Evolutionary conservation across 2,797 vertebrate genomes (phyloP), one percentile per base, ranked within the genome.

Genomic region (Borostomias antarcticus): DNA sequence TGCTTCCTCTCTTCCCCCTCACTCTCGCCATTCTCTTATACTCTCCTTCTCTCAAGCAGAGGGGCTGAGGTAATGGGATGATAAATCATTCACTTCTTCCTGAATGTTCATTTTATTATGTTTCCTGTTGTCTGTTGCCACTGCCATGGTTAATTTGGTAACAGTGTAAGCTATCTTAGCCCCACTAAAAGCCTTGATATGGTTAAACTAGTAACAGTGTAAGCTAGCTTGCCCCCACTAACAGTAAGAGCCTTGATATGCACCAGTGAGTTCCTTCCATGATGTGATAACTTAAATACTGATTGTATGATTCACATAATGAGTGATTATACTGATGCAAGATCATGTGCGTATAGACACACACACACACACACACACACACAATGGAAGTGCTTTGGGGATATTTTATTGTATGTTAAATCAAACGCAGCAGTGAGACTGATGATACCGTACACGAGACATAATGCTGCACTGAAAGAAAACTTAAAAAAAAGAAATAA

Each of bases 251-350:
- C 35, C 13, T 7, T 2, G 13, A 37, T 37, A 50, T 21, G 10
- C n/a, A 50, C 47, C 47, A 50, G n/a, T 50, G 47, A 21, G 21
- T 50, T 50, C 19, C 23, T 50, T 50, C 47, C 47, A 50, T 50
- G 9, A 50, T 9, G 47, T 50, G 47, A 50, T 50, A 37, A 37
- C 8, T 37, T 7, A 37, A 37, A 37, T 50, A 25, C 23, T 25
- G 47, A 8, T 9, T 23, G 21, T 50, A 50, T 50, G 21, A 9
- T 7, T 37, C 35, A 37, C 7, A 37, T 8, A 50, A 19, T 25
- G 47, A 19, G 7, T 50, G 47, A 50, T 3, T 7, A n/a, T 13
- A 15, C 7, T 45, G 15, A 45, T 45, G 40, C n/a, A n/a, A 45
- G 4, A 45, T n/a, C 15, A 45, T 45, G 15, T n/a, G n/a, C 15